Base-by-base conservation (phyloP, 2,113 vertebrate genomes). In the Orientallactaga bullata region DNA sequence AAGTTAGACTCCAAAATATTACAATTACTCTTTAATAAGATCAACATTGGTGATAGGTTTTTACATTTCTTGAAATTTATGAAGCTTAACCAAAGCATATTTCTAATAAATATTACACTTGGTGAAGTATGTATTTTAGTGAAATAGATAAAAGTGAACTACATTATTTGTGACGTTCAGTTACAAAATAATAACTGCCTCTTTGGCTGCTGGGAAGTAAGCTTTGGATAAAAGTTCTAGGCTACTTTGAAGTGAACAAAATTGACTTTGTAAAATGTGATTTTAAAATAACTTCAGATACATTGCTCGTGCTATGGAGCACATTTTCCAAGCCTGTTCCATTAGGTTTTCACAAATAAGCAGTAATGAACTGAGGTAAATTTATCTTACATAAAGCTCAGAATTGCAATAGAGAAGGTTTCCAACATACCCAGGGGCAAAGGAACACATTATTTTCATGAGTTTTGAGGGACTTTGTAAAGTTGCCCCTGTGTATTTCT, bases 221-320 rank as follows among this genome's bases (percentile, higher is more conserved):
- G 3, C 35, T 91, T 85, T 94, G 23, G 20, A 21, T 89, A 87
- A 88, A 88, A 8, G 24, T 94, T 94, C 71, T 81, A 71, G 47
- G 58, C 55, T 89, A 23, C 61, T 85, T 81, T 61, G 11, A 86
- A 93, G 85, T 88, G 81, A 91, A 94, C 20, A 72, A 85, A 73
- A 78, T 55, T 47, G 89, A 24, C 60, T 90, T 95, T 76, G 42
- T 68, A 90, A 63, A 95, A 83, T 72, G 1, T 0, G 85, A 85
- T 90, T 95, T 96, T 71, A 58, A 93, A 96, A 94, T 94, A 87
- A 87, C 84, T 91, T 92, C 80, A 93, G 94, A 93, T 91, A 82
- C 1, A 78, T 79, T 94, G 96, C 90, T 83, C 18, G 24, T 94
- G 32, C 94, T 89, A 63, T 21, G 15, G 42, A 80, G 1, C 37